Base-by-base conservation (phyloP, 1,140 invertebrate genomes). In the Heterodera schachtii region DNA sequence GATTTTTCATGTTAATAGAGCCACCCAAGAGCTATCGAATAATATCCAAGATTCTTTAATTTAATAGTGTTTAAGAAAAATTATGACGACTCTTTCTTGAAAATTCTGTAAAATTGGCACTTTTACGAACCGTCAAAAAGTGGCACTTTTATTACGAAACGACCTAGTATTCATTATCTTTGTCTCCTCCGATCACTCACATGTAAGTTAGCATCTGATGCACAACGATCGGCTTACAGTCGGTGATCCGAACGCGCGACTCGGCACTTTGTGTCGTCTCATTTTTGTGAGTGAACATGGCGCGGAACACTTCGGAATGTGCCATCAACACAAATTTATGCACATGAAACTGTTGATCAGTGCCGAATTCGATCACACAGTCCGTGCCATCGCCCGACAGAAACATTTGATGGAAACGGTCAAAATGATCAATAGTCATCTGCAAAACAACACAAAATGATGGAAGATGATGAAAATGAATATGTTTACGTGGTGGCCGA, bases 251-350 rank as follows among this genome's bases (percentile, higher is more conserved):
- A 13, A 90, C 74, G 13, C 76, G 46, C 41, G 71, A 67, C 57
- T 89, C 87, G 52, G 66, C 60, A 52, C 46, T 81, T 67, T 89
- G 89, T 2, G 74, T 43, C 70, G 84, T 90, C 43, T 87, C 60
- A 31, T 31, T 31, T 31, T 78, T 67, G 74, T 89, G 88, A 43
- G 64, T 79, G 78, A 89, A 87, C 88, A 89, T 89, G 16, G 87
- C 89, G 13, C 86, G 82, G 74, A 89, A 90, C 43, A 89, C 88
- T 31, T 87, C 82, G 3, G 87, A 89, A 77, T 89, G 88, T 3
- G 88, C 82, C 43, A 84, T 84, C 44, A 89, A 75, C 46, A 90
- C 80, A 83, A 87, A 89, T 49, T 88, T 88, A 73, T 89, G 88
- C 21, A 88, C 88, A 43, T n/a, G 64, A 86, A 88, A 19, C 31